Evolutionary conservation across 2,113 vertebrate species (phyloP), one percentile per base, ranked within the genome.

Genomic region (Arothron firmamentum): DNA sequence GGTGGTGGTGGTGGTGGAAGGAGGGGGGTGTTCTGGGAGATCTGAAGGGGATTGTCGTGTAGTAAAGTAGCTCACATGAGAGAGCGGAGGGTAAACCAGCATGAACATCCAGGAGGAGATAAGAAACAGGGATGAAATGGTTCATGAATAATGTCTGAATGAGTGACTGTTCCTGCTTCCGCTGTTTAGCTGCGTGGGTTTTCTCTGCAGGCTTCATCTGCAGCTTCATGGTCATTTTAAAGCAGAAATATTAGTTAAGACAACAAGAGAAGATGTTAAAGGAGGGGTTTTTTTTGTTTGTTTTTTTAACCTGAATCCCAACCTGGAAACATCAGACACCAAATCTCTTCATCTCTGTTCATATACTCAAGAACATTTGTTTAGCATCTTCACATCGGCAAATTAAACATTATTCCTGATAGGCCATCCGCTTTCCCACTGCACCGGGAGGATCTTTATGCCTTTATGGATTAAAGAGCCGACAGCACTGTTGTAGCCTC

Each of bases 281-380:
- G 25, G 6, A 28, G 25, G 3, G 3, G 25, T 25, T 25, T 3
- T 25, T 25, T 25, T 28, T 28, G 25, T 3, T 28, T 28, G 3
- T 28, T 7, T 28, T 28, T 23, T 23, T 23, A 23, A 28, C 25
- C 25, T 28, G 25, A 28, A 28, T 28, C 25, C 75, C 72, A 41
- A 75, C 34, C 50, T 75, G 53, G 67, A 78, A 70, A 69, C 47
- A 76, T 67, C 52, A 76, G 51, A 62, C 42, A 60, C 48, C 43
- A 52, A 41, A 42, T 67, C 52, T 58, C 28, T 61, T 75, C 61
- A 64, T 63, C 21, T 28, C 6, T 28, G 25, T 28, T 28, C 6
- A 7, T 28, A 5, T 28, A 5, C 25, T 28, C 25, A 28, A 28
- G 25, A 28, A 28, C 25, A 5, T 28, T 28, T 28, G 25, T 28